Base-by-base conservation (phyloP, 2,888 invertebrate species). In the Scaptodrosophila latifasciaeformis region DNA sequence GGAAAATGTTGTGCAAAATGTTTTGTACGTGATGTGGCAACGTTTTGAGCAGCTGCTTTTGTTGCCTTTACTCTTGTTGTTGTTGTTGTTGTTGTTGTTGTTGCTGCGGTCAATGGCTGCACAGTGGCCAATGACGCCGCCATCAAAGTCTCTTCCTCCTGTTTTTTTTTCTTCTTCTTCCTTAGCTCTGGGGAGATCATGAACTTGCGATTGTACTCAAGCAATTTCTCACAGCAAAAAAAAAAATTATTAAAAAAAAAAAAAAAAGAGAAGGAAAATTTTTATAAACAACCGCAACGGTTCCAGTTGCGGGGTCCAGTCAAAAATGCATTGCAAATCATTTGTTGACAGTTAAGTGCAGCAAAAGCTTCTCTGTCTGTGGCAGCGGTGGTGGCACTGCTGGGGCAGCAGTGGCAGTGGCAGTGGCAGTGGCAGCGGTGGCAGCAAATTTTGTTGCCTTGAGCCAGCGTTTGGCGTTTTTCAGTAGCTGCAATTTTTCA, bases 1-100 rank as follows among this genome's bases (percentile, higher is more conserved):
- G 69, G 69, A 70, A 80, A 74, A 65, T 67, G 67, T 70, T 75
- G 68, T 66, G 65, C 66, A 72, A 76, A 79, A 76, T 70, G 72
- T 62, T 64, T 67, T 64, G 67, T 78, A 82, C 84, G 83, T 84
- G 84, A 61, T 68, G 65, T 60, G 68, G 72, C 70, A 67, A 68
- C 64, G 65, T 24, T 34, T 17, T 30, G 19, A 12, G 13, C 24
- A n/a, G 19, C 58, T 35, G 34, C 43, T 45, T 58, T 52, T 35
- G 59, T 53, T 49, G 52, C 63, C 46, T 45, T 49, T 51, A 43
- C 37, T 29, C 31, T n/a, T n/a, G n/a, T n/a, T n/a, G n/a, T n/a
- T n/a, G 9, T 44, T 39, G 19, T 15, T n/a, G 40, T 15, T 37
- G 54, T 61, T 54, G 47, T 44, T 17, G 31, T 46, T 59, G 45